A percentile compares a stretch with the other conserved stretches of the same genome.
phyloP scores from a whole-genome alignment of 2,797 vertebrate genomes.

The Gymnopithys bicolor region DNA sequence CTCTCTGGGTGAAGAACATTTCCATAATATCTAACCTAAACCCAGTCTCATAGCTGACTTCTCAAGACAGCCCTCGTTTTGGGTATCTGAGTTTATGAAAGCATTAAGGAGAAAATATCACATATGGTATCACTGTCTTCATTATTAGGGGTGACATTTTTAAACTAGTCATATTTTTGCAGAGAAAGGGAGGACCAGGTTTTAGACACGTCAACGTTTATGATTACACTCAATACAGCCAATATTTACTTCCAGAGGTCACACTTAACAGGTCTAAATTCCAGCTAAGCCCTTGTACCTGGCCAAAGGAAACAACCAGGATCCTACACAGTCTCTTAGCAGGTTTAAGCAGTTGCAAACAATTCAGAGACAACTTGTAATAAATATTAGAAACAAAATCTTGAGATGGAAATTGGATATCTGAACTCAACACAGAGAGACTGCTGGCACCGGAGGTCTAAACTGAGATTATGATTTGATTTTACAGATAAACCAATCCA shows the following conservation, averaged over 20 bases:
- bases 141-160: neutral
- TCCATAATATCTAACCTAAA: neutral
- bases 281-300: neutral
- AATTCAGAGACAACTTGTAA: neutral
- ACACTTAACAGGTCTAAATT: neutral
- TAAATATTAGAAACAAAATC: neutral
- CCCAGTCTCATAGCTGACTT: neutral
- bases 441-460: neutral
- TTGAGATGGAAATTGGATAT: neutral
- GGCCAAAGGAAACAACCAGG: neutral
- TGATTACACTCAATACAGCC: neutral
- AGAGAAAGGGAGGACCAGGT: neutral
- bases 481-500: neutral
- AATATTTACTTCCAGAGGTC: constrained; percentile 36
- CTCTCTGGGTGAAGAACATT: neutral
- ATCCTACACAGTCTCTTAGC: neutral
- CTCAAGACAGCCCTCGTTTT: neutral
- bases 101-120: neutral
- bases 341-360: neutral
- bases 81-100: neutral
- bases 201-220: neutral
- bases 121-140: neutral
- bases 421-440: neutral
- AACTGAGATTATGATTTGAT: neutral
- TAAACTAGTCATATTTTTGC: neutral